Evolutionary conservation across 2,888 invertebrate genomes (phyloP).

Genomic region (Eristalis pertinax): DNA sequence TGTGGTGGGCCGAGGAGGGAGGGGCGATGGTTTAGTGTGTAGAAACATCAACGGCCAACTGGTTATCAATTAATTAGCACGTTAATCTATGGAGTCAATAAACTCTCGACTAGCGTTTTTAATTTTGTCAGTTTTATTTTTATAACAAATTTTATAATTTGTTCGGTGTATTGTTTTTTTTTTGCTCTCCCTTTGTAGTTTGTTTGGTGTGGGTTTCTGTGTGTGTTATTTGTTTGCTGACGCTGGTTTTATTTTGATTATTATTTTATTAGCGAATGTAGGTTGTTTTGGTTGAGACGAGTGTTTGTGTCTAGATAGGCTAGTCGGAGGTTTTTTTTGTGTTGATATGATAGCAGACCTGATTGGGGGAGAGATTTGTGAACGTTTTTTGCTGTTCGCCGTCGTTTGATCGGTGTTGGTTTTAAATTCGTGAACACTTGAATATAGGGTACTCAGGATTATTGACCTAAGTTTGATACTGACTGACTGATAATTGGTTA

Average conservation of each 20-base stretch:
- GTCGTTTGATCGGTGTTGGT: background rate
- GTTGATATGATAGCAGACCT: conserved; percentile 19
- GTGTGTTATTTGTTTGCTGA: conserved; percentile 16
- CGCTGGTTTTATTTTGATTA: conserved; percentile 52
- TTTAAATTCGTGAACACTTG: background rate
- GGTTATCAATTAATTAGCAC: conserved; percentile 71
- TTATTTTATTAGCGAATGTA: conserved; percentile 46
- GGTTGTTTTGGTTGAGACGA: conserved; percentile 32
- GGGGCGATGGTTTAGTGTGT: background rate
- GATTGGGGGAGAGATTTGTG: conserved; percentile 5
- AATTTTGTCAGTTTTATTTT: conserved; percentile 55
- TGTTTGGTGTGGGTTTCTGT: background rate
- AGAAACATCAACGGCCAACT: conserved; percentile 47
- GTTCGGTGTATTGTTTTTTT: background rate
- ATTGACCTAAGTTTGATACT: conserved; percentile 1
- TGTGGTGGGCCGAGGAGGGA: no score
- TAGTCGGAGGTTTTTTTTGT: background rate
- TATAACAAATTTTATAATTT: conserved; percentile 37
- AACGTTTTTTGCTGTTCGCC: background rate
- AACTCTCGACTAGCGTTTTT: conserved; percentile 58
- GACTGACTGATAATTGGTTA: background rate
- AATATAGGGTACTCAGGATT: conserved; percentile 6
- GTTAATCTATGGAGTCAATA: conserved; percentile 70
- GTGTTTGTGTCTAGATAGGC: conserved; percentile 23
- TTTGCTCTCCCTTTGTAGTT: background rate